Evolutionary conservation across 2,113 vertebrate genomes (phyloP).

Genomic region (Uropsilus gracilis): DNA sequence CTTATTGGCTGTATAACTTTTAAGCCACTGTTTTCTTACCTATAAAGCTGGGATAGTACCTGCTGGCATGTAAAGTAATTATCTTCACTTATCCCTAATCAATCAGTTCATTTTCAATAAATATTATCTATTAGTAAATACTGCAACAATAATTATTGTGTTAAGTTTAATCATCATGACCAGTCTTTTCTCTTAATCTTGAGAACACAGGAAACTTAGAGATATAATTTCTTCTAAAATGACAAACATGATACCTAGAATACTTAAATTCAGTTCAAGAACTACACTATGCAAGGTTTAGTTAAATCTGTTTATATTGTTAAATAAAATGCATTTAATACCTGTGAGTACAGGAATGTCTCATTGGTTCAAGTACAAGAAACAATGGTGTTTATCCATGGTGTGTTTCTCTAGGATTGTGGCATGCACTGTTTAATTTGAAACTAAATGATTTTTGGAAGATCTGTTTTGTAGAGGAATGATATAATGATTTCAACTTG

Average conservation of each 20-base stretch:
- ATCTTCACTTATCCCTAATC: background rate
- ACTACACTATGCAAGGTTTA: background rate
- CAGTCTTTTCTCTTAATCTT: background rate
- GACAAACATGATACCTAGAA: background rate
- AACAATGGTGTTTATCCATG: background rate
- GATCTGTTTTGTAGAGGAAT: background rate
- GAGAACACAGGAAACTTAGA: background rate
- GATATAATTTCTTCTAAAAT: conserved; percentile 4
- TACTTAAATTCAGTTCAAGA: background rate
- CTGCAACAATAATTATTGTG: background rate
- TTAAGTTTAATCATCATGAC: background rate
- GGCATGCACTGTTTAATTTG: background rate
- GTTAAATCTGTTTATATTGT: background rate
- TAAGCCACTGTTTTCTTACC: background rate
- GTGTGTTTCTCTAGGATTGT: background rate
- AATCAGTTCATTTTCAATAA: conserved; percentile 15
- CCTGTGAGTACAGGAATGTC: background rate
- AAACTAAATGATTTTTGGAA: background rate
- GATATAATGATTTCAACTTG: background rate
- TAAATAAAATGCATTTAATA: background rate
- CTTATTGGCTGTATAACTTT: background rate
- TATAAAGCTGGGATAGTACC: background rate
- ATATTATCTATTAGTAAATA: conserved; percentile 1
- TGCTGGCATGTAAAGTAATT: background rate
- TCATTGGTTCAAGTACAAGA: background rate